Percentiles rank a stretch among this genome's conserved stretches.
Conservation (phyloP, 1,140 invertebrate genomes). For the Eueides isabella region DNA sequence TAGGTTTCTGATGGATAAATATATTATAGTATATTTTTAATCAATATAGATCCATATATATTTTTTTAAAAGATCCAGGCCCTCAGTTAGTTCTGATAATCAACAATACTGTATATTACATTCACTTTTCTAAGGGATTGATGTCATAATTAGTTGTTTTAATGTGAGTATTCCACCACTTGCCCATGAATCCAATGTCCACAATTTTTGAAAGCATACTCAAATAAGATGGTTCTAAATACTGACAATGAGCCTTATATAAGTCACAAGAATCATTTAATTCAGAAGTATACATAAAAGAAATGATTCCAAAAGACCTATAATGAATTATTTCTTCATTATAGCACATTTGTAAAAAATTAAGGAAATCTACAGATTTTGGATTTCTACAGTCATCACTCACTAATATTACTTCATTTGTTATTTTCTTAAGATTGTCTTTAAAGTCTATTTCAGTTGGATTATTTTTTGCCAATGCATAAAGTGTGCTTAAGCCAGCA, state of each 20-base stretch:
- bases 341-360: conserved; percentile 84
- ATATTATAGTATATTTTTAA: too few relatives aligned
- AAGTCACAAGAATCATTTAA: conserved; percentile 85
- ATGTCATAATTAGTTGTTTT: conserved; percentile 91
- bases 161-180: conserved; percentile 87
- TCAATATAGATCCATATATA: too few relatives aligned
- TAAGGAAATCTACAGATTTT: conserved; percentile 85
- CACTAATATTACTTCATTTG: conserved; percentile 86
- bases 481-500: conserved; percentile 69
- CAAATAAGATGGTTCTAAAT: conserved; percentile 85
- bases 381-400: conserved; percentile 86
- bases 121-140: conserved; percentile 73
- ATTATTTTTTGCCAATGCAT: conserved; percentile 83
- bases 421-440: conserved; percentile 82
- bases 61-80: too few relatives aligned
- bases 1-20: too few relatives aligned
- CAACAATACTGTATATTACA: background rate
- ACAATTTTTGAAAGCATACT: conserved; percentile 86
- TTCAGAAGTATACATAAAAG: conserved; percentile 88
- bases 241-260: conserved; percentile 88
- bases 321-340: conserved; percentile 87
- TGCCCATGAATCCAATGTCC: conserved; percentile 90
- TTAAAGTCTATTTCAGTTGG: conserved; percentile 86
- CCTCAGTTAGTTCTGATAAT: too few relatives aligned
- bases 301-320: conserved; percentile 83